Base-by-base conservation (phyloP, 1,140 invertebrate genomes). In the Nasonia vitripennis region DNA sequence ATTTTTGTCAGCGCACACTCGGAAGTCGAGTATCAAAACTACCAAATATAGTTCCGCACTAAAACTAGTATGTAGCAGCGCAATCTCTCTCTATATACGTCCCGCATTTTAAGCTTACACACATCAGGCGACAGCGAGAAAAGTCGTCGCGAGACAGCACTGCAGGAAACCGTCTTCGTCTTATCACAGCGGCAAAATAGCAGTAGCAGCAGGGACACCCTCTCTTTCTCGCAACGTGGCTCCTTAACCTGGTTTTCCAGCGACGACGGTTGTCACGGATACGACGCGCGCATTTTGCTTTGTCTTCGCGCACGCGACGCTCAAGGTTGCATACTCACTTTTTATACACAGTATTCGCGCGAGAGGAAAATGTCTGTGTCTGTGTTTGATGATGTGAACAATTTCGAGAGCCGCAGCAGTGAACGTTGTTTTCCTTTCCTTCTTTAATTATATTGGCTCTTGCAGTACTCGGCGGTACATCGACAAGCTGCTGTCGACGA, bases 231-330 rank as follows among this genome's bases (percentile, higher is more conserved):
- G 20, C 17, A 20, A 62, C 17, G 20, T 62, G 55, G 51, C 55
- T 78, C 27, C 74, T 83, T 78, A 83, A 77, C 55, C 74, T 62
- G 74, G 9, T 78, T 83, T 78, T 83, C 74, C 27, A 14, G 14
- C 17, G 23, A 17, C n/a, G 55, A 31, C 34, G 27, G 55, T 78
- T 83, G 73, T 67, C 71, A 41, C 51, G 73, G 17, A n/a, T 34
- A 17, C 67, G 34, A 37, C 23, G n/a, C 20, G 55, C 17, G 20
- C 55, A n/a, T n/a, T 45, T 67, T 70, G 62, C 37, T 70, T 80
- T 71, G 68, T 73, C 23, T 81, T 81, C 70, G 68, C 7, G 31
- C 20, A 23, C 9, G 11, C 20, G 3, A 5, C n/a, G 45, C 45
- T 81, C 79, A 81, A 81, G 79, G 79, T 81, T 81, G 51, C 20